Conservation (phyloP, 2,888 invertebrate species). For the Volucella zonaria region DNA sequence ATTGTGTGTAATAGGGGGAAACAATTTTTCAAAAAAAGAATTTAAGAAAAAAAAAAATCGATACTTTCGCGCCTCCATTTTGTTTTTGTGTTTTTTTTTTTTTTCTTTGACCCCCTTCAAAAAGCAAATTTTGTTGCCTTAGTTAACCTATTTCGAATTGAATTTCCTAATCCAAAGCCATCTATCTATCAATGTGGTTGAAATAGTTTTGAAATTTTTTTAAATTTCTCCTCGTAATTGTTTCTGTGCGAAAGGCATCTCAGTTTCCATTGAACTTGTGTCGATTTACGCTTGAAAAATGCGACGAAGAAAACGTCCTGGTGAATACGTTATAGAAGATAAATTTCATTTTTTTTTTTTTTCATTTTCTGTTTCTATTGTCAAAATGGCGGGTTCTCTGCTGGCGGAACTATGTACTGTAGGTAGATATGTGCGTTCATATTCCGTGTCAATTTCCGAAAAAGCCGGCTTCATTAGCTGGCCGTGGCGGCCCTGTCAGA, state of each 20-base stretch:
- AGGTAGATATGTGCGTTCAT: neutral
- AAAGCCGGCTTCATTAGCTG: conserved; percentile 20
- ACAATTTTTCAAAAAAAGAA: conserved; percentile 36
- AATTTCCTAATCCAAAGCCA: conserved; percentile 62
- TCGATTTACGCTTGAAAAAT: conserved; percentile 4
- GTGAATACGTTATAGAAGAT: conserved; percentile 20
- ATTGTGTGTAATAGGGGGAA: conserved; percentile 35
- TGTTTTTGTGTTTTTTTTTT: conserved; percentile 58
- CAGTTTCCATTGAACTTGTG: conserved; percentile 24
- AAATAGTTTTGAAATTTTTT: conserved; percentile 33
- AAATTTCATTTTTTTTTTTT: neutral
- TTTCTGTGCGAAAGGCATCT: conserved; percentile 9
- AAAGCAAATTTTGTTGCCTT: conserved; percentile 48
- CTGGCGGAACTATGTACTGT: conserved; percentile 16
- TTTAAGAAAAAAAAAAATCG: conserved; percentile 59
- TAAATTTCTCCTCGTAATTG: conserved; percentile 21
- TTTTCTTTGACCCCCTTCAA: conserved; percentile 5
- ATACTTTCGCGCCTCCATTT: conserved; percentile 73
- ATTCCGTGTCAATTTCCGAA: conserved; percentile 15
- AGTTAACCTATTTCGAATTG: conserved; percentile 51
- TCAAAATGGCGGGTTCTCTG: conserved; percentile 52
- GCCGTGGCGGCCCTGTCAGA: neutral
- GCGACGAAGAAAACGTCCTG: conserved; percentile 27
- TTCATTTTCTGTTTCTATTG: conserved; percentile 37
- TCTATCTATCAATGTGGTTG: conserved; percentile 38